Evolutionary conservation across 2,113 vertebrate species (phyloP).

Genomic region (Sarotherodon lohbergeri): DNA sequence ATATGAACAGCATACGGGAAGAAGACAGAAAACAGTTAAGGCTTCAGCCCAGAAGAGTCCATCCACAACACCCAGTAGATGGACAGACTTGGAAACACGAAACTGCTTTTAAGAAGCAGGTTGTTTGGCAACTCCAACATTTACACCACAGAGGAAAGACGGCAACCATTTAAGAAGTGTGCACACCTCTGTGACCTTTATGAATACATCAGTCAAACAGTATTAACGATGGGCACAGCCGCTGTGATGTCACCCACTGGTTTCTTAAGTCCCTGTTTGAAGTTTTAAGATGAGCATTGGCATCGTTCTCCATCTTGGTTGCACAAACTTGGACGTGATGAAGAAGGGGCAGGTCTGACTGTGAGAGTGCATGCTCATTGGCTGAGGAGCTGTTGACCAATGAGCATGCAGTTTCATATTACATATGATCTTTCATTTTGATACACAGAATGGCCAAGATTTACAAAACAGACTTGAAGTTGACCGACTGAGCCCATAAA

Average conservation of each 20-base stretch:
- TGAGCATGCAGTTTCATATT: not conserved
- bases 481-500: not conserved
- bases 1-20: fast-evolving
- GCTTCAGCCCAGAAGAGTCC: not conserved
- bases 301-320: not conserved
- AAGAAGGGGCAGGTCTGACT: not conserved
- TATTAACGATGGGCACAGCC: not conserved
- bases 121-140: not conserved
- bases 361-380: fast-evolving
- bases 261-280: not conserved
- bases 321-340: fast-evolving
- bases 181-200: not conserved
- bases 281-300: not conserved
- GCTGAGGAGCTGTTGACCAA: not conserved
- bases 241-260: not conserved
- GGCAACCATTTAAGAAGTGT: fast-evolving
- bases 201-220: not conserved
- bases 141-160: not conserved
- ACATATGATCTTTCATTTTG: fast-evolving
- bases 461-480: not conserved
- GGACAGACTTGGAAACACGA: fast-evolving
- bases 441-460: not conserved
- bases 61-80: not conserved
- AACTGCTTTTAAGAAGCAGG: not conserved
- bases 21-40: not conserved